phyloP scores from a whole-genome alignment of 2,888 invertebrate species.

The Meteorus cinctellus region DNA sequence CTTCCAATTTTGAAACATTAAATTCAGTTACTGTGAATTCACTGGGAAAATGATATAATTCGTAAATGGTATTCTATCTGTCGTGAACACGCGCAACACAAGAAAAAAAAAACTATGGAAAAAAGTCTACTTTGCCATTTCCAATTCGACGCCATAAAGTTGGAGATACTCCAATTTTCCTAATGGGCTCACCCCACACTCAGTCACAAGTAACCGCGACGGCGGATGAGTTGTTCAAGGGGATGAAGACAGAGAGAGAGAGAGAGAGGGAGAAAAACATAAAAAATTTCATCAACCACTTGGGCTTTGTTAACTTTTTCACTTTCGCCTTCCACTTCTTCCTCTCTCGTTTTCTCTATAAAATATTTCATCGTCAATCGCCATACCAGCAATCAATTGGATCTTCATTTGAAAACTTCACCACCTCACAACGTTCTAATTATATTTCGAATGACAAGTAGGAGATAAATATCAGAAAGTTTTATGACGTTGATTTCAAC shows the following conservation, averaged over 20 bases:
- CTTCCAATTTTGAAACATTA: not conserved
- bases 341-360: not conserved
- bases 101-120: not conserved
- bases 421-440: not conserved
- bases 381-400: conserved; percentile 15
- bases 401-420: not conserved
- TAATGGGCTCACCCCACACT: conserved; percentile 60
- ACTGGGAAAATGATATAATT: not conserved
- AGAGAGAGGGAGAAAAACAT: not conserved
- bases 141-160: conserved; percentile 57
- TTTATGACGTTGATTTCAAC: not conserved
- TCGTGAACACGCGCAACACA: not conserved
- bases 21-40: conserved; percentile 15
- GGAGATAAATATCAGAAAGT: not conserved
- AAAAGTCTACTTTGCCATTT: conserved; percentile 28
- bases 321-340: conserved; percentile 14
- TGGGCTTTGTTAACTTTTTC: conserved; percentile 46
- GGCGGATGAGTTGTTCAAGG: conserved; percentile 29
- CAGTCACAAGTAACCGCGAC: conserved; percentile 42
- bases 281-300: conserved; percentile 52
- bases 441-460: not conserved
- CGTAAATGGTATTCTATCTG: not conserved
- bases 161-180: conserved; percentile 69
- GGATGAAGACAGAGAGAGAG: not conserved
- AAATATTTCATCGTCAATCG: conserved; percentile 31